phyloP scores from a whole-genome alignment of 1,140 invertebrate genomes.

The Oryzaephilus surinamensis region DNA sequence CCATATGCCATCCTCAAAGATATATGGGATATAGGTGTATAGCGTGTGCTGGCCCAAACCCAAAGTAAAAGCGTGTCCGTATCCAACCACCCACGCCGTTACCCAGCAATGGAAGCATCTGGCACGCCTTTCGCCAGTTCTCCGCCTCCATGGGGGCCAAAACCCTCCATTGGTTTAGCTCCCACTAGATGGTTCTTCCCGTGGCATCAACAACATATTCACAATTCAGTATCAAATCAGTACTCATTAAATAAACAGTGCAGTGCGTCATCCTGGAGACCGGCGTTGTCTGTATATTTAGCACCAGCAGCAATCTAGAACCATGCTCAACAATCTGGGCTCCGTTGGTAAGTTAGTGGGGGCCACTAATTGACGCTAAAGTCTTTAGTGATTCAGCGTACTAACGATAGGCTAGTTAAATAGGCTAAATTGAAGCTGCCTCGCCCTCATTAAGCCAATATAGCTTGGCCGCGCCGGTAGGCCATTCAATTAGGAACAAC shows the following conservation, averaged over 20 bases:
- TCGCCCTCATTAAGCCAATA: constrained; percentile 38
- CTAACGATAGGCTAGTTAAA: constrained; percentile 38
- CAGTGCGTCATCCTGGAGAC: constrained; percentile 31
- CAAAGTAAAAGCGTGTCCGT: not conserved
- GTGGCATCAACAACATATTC: constrained; percentile 33
- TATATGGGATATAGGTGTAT: too few relatives aligned
- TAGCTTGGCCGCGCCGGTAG: constrained; percentile 31
- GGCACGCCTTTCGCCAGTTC: constrained; percentile 14
- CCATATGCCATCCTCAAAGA: too few relatives aligned
- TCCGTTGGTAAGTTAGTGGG: constrained; percentile 36
- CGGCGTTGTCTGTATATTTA: constrained; percentile 11
- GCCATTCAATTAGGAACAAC: constrained; percentile 30
- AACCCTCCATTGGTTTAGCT: constrained; percentile 24
- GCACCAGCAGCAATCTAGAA: constrained; percentile 14
- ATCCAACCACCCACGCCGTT: constrained; percentile 6
- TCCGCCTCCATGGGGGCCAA: constrained; percentile 23
- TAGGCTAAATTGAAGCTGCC: constrained; percentile 36
- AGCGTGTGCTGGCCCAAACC: too few relatives aligned
- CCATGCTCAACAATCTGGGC: constrained; percentile 36
- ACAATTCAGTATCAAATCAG: constrained; percentile 40
- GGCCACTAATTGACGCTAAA: constrained; percentile 36
- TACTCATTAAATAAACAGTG: constrained; percentile 40
- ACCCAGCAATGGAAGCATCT: constrained; percentile 20
- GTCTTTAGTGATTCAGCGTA: constrained; percentile 35
- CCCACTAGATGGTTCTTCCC: constrained; percentile 23